Evolutionary conservation across 92 coral and sea anemone genomes (phyloP).

Genomic region (Phymanthus crucifer): DNA sequence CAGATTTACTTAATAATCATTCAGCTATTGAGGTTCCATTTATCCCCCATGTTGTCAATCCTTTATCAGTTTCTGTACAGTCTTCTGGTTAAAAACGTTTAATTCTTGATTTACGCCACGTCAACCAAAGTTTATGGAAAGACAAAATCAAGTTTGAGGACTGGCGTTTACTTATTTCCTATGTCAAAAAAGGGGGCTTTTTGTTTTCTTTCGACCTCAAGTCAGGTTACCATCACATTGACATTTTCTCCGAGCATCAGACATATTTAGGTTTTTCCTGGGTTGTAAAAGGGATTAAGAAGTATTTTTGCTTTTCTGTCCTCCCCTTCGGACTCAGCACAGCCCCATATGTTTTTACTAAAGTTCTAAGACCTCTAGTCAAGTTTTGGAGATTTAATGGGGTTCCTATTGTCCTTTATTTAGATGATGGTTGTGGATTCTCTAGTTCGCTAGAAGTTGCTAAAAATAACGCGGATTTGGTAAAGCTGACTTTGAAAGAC

Average conservation of each 20-base stretch:
- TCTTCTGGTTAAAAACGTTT: constrained; percentile 41
- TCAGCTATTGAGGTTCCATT: constrained; percentile 36
- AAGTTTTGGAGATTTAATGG: constrained; percentile 35
- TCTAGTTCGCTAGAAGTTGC: no score
- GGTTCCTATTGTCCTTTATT: constrained; percentile 22
- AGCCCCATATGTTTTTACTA: background rate
- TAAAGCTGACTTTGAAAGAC: constrained; percentile 19
- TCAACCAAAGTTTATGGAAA: constrained; percentile 39
- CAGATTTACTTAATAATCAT: constrained; percentile 18
- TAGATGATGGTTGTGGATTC: constrained; percentile 31
- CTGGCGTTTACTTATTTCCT: constrained; percentile 20
- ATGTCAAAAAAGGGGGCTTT: no score
- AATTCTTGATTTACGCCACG: constrained; percentile 38
- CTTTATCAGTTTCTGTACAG: constrained; percentile 34
- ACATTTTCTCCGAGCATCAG: constrained; percentile 13
- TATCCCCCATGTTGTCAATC: constrained; percentile 35
- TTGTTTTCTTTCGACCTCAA: background rate
- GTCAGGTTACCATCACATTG: background rate
- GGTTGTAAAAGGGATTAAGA: background rate
- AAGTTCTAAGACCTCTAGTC: background rate
- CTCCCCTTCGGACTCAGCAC: background rate
- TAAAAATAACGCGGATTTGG: background rate
- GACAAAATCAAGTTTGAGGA: constrained; percentile 55
- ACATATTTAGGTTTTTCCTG: constrained; percentile 42
- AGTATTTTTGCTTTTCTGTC: background rate